Conservation (phyloP, 2,888 invertebrate species). For the Rhynchonema sp. region DNA sequence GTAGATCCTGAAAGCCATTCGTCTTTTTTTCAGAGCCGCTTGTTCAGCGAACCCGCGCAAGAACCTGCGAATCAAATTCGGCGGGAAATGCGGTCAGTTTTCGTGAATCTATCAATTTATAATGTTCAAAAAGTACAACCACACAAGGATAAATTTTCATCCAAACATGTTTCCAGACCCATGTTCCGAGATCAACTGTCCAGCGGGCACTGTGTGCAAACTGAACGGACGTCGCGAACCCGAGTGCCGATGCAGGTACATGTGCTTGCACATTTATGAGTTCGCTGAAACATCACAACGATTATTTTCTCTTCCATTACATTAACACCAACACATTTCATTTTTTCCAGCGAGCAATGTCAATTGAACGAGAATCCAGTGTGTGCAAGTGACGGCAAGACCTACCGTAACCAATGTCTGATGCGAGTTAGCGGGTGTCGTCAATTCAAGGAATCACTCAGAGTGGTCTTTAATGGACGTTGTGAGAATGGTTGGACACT, state of each 20-base stretch:
- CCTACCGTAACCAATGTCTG: slow-evolving; percentile 55
- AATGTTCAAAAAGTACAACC: background rate
- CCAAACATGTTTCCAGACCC: slow-evolving; percentile 42
- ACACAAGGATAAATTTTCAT: background rate
- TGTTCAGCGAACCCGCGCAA: background rate
- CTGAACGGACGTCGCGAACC: slow-evolving; percentile 62
- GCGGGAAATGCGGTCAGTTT: background rate
- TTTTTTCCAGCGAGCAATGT: slow-evolving; percentile 56
- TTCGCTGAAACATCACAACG: too few species aligned
- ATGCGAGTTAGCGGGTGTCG: slow-evolving; percentile 55
- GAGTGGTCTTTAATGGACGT: slow-evolving; percentile 55
- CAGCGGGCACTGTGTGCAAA: slow-evolving; percentile 55
- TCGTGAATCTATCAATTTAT: too few species aligned
- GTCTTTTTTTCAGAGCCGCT: background rate
- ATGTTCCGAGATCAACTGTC: slow-evolving; percentile 56
- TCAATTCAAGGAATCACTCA: slow-evolving; percentile 43
- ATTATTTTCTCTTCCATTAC: too few species aligned
- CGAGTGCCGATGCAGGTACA: slow-evolving; percentile 60
- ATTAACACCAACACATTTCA: slow-evolving; percentile 58
- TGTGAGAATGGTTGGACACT: slow-evolving; percentile 49
- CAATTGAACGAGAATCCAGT: slow-evolving; percentile 53
- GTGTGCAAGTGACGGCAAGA: slow-evolving; percentile 38
- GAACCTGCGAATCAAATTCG: background rate
- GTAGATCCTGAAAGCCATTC: too few species aligned
- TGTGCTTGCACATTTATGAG: too few species aligned